Conservation (phyloP, 1,140 invertebrate genomes). For the Apis dorsata region DNA sequence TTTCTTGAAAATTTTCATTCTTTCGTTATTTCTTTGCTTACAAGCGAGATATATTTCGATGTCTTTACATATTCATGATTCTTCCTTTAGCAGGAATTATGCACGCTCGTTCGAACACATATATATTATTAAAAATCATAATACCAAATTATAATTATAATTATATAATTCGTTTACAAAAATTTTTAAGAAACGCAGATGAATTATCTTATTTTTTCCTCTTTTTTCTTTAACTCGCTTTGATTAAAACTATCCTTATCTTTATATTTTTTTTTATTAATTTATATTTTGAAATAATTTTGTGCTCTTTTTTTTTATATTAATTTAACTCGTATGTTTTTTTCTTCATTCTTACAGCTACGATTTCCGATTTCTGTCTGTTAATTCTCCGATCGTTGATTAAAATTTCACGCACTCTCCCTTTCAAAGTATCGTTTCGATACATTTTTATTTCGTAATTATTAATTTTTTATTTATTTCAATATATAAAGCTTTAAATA, state of each 20-base stretch:
- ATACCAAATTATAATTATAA: background rate
- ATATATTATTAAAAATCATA: no score
- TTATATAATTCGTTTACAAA: background rate
- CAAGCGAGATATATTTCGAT: background rate
- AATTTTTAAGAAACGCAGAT: background rate
- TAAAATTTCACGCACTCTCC: background rate
- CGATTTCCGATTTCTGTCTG: no score
- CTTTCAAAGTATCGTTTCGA: background rate
- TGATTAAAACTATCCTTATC: background rate
- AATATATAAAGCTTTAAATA: background rate
- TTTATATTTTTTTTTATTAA: background rate
- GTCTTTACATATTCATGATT: background rate
- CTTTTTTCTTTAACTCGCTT: background rate
- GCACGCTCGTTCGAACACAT: conserved; percentile 3
- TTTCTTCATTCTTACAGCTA: background rate
- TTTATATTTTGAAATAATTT: no score
- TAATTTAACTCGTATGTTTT: background rate
- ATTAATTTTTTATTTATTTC: no score
- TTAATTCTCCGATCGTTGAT: background rate
- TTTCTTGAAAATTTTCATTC: background rate
- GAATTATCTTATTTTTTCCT: background rate
- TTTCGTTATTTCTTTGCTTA: background rate
- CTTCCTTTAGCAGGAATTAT: background rate
- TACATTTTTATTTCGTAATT: no score
- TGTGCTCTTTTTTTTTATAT: background rate